phyloP scores from a whole-genome alignment of 2,113 vertebrate genomes.

The Psittacula cyanocephala region DNA sequence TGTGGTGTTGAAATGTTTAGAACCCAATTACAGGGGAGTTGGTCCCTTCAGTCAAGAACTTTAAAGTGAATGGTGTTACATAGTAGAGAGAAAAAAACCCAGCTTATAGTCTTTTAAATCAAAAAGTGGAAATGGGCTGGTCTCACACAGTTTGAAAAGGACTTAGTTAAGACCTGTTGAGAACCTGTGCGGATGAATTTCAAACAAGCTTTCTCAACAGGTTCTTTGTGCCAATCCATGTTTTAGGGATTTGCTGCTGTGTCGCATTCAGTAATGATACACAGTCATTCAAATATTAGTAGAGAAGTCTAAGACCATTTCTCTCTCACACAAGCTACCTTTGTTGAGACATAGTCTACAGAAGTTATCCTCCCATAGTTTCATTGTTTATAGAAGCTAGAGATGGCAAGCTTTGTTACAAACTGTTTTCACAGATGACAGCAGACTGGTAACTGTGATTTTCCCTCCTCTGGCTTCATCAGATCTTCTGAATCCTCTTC shows the following conservation, averaged over 20 bases:
- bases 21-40: neutral
- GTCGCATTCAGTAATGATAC: neutral
- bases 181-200: neutral
- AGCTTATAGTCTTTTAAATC: neutral
- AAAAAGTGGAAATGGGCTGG: neutral
- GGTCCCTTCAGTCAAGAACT: neutral
- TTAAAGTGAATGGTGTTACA: neutral
- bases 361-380: neutral
- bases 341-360: neutral
- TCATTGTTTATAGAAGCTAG: neutral
- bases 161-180: neutral
- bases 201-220: neutral
- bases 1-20: neutral
- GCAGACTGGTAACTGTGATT: neutral
- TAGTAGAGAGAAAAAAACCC: neutral
- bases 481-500: neutral
- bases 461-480: neutral
- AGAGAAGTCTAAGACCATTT: neutral
- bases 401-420: neutral
- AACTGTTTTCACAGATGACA: neutral
- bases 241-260: neutral
- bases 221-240: fast-evolving
- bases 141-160: neutral
- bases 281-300: neutral
- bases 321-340: neutral